Conservation (phyloP, 2,888 invertebrate genomes). For the Drosophila parthenogenetica region DNA sequence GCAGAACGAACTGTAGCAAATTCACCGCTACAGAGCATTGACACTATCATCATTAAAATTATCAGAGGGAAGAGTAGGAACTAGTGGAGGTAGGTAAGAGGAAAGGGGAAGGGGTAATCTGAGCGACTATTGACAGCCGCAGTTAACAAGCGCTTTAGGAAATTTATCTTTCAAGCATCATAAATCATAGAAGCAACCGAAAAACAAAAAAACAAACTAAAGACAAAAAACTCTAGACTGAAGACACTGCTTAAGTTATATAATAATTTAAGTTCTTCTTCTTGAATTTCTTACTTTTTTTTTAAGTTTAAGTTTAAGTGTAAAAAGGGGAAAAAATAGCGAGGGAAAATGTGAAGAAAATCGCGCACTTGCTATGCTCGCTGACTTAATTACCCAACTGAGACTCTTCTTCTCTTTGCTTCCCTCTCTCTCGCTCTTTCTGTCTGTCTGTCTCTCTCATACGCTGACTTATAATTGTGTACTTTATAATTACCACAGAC, state of each 20-base stretch:
- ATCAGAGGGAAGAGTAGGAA: constrained; percentile 12
- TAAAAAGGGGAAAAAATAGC: neutral
- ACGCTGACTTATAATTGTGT: constrained; percentile 7
- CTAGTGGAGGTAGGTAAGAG: neutral
- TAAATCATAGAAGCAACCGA: constrained; percentile 63
- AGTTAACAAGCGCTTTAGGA: constrained; percentile 73
- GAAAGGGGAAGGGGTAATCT: neutral
- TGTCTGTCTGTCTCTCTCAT: constrained; percentile 9
- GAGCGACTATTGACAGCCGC: constrained; percentile 72
- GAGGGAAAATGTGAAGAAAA: constrained; percentile 3
- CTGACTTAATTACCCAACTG: constrained; percentile 67
- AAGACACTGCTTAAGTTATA: constrained; percentile 46
- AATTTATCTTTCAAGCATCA: constrained; percentile 80
- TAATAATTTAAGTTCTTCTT: constrained; percentile 40
- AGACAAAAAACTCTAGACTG: neutral
- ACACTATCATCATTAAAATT: constrained; percentile 61
- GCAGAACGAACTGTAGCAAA: constrained; percentile 36
- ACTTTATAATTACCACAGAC: constrained; percentile 47
- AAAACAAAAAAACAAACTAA: neutral
- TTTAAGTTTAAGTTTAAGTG: too few species aligned
- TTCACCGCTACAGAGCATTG: constrained; percentile 76
- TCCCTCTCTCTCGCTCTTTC: neutral
- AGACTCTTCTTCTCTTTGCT: constrained; percentile 23
- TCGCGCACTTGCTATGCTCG: constrained; percentile 72
- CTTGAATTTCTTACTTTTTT: neutral